Conservation (phyloP, 2,888 invertebrate species). For the Limenitis camilla region DNA sequence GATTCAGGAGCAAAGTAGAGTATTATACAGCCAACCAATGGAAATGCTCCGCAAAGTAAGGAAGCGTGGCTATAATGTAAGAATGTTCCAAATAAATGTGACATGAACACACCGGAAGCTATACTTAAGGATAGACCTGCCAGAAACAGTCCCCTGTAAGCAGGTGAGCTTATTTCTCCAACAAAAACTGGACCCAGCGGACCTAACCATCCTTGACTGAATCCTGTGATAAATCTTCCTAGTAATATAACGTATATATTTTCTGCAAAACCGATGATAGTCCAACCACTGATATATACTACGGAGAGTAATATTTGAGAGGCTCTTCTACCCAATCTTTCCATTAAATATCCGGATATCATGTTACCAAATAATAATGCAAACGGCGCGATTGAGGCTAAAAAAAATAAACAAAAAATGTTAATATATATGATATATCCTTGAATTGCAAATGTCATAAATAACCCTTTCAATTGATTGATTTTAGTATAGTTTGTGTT, state of each 20-base stretch:
- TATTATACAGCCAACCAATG: slow-evolving; percentile 67
- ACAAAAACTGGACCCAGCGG: slow-evolving; percentile 74
- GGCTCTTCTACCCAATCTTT: slow-evolving; percentile 73
- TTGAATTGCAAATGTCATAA: not conserved
- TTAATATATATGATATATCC: not conserved
- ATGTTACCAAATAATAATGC: slow-evolving; percentile 77
- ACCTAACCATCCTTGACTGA: slow-evolving; percentile 75
- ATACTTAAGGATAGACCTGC: slow-evolving; percentile 77
- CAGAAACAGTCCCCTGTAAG: slow-evolving; percentile 77
- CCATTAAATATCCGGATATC: slow-evolving; percentile 75
- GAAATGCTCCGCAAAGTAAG: slow-evolving; percentile 69
- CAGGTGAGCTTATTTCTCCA: slow-evolving; percentile 75
- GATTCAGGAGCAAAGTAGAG: slow-evolving; percentile 79
- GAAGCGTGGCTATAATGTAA: slow-evolving; percentile 76
- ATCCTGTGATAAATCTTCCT: slow-evolving; percentile 74
- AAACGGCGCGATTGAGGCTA: slow-evolving; percentile 77
- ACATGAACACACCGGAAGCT: slow-evolving; percentile 77
- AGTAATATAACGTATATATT: slow-evolving; percentile 61
- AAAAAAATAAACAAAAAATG: slow-evolving; percentile 31
- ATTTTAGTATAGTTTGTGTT: no score
- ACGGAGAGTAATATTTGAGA: slow-evolving; percentile 69
- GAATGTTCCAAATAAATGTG: slow-evolving; percentile 79
- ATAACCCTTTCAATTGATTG: no score
- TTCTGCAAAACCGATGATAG: slow-evolving; percentile 68
- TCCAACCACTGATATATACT: slow-evolving; percentile 75